These are phyloP conservation scores for Oceanodroma leucorhoa DNA, from an alignment of 2,797 vertebrate species.

Conservation along the genomic window DNA sequence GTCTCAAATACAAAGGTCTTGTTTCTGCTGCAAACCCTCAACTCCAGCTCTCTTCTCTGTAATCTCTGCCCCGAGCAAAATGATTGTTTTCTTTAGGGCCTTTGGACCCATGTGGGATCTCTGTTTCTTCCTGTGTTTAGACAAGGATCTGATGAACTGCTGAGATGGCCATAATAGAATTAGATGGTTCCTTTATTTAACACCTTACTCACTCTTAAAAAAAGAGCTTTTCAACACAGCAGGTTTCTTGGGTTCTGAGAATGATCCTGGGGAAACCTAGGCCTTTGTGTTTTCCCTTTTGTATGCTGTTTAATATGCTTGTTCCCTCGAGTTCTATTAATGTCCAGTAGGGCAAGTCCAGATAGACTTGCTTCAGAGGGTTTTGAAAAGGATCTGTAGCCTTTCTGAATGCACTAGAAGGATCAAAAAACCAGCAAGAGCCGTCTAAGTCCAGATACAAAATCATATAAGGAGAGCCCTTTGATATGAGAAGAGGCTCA, in stretches of 20 bases:
- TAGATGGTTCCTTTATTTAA: conserved; percentile 16
- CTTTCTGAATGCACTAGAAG: not conserved
- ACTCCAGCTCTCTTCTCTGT: not conserved
- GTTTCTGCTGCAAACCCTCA: not conserved
- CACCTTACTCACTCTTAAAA: not conserved
- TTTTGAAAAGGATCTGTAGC: not conserved
- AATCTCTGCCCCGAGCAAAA: conserved; percentile 14
- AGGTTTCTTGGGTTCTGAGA: not conserved
- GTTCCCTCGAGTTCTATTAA: not conserved
- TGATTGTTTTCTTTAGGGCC: conserved; percentile 10
- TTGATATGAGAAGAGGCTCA: not conserved
- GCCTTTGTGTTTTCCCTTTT: not conserved
- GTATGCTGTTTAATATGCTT: not conserved
- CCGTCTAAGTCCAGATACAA: not conserved
- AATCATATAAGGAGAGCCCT: not conserved
- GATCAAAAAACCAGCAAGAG: not conserved
- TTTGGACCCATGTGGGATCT: not conserved
- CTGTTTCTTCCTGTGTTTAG: conserved; percentile 36
- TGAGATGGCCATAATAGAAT: not conserved
- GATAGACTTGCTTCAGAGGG: not conserved
- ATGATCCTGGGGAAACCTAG: not conserved
- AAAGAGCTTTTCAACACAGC: not conserved
- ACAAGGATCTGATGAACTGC: conserved; percentile 34
- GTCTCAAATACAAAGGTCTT: not conserved
- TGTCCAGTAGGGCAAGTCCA: not conserved